Percentiles rank a stretch among this genome's conserved stretches.
phyloP scores from a whole-genome alignment of 2,113 vertebrate genomes.

The Athene noctua region DNA sequence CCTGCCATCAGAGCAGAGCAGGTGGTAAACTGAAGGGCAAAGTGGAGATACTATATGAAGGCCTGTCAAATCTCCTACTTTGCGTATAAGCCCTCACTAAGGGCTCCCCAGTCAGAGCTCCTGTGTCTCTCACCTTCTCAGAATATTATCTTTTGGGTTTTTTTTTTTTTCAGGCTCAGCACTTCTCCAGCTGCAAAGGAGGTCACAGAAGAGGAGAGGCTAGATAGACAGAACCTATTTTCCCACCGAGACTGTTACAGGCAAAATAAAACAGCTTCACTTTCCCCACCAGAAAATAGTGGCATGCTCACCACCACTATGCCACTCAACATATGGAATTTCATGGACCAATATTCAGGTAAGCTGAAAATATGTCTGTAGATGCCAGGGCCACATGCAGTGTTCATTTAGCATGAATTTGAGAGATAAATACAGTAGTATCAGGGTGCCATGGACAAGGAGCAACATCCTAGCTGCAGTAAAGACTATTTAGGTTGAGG shows the following conservation, averaged over 20 bases:
- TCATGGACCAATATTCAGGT: not conserved
- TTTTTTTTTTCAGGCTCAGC: not conserved
- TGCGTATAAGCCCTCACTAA: not conserved
- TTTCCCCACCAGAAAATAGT: not conserved
- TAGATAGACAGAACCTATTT: not conserved
- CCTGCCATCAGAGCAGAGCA: not conserved
- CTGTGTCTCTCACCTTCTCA: constrained; percentile 14
- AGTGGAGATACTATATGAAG: not conserved
- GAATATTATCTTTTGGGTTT: not conserved
- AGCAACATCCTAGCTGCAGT: not conserved
- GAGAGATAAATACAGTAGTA: not conserved
- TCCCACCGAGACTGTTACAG: not conserved
- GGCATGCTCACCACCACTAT: not conserved
- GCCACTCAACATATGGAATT: not conserved
- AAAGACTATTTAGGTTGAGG: not conserved
- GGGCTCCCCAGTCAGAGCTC: not conserved
- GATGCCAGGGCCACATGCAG: not conserved
- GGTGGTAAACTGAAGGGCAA: constrained; percentile 15
- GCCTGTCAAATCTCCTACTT: not conserved
- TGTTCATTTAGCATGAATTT: not conserved
- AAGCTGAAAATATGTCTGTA: not conserved
- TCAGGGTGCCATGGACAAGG: not conserved
- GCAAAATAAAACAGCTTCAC: not conserved
- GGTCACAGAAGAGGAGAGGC: not conserved
- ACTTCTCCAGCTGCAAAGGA: not conserved